A percentile compares a stretch with the other conserved stretches of the same genome.
phyloP scores from a whole-genome alignment of 2,797 vertebrate species.

The Oophaga sylvatica region DNA sequence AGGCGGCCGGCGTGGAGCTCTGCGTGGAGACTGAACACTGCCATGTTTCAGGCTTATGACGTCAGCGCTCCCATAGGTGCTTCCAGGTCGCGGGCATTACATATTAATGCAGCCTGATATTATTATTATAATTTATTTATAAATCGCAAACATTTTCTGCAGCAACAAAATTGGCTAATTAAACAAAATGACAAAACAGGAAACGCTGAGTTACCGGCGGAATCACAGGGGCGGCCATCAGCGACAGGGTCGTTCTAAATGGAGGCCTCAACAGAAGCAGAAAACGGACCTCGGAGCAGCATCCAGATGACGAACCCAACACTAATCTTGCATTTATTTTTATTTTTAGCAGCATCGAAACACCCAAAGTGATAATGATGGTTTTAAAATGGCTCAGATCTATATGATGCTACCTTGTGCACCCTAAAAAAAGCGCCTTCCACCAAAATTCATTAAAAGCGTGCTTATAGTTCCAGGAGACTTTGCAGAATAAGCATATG shows the following conservation, averaged over 20 bases:
- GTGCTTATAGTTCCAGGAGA: too few species aligned
- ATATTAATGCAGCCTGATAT: conserved; percentile 28
- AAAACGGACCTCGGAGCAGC: not conserved
- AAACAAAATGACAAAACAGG: conserved; percentile 13
- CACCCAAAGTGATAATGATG: not conserved
- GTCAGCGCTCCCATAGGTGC: not conserved
- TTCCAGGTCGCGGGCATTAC: conserved; percentile 10
- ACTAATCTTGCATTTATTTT: too few species aligned
- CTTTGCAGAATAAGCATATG: too few species aligned
- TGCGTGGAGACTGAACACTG: not conserved
- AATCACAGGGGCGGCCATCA: not conserved
- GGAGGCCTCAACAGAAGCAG: not conserved
- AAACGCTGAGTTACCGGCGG: not conserved
- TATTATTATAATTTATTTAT: conserved; percentile 38
- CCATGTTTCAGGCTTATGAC: not conserved
- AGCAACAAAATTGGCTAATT: conserved; percentile 17
- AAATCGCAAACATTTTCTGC: conserved; percentile 13
- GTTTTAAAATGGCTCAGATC: too few species aligned
- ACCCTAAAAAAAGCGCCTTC: too few species aligned
- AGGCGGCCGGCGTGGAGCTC: not conserved
- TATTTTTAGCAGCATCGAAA: not conserved
- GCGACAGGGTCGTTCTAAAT: not conserved
- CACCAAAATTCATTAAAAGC: too few species aligned
- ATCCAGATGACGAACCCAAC: not conserved
- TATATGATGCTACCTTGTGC: too few species aligned